Evolutionary conservation across 2,888 invertebrate species (phyloP), one percentile per base, ranked within the genome.

Genomic region (Drosophila ochracea): DNA sequence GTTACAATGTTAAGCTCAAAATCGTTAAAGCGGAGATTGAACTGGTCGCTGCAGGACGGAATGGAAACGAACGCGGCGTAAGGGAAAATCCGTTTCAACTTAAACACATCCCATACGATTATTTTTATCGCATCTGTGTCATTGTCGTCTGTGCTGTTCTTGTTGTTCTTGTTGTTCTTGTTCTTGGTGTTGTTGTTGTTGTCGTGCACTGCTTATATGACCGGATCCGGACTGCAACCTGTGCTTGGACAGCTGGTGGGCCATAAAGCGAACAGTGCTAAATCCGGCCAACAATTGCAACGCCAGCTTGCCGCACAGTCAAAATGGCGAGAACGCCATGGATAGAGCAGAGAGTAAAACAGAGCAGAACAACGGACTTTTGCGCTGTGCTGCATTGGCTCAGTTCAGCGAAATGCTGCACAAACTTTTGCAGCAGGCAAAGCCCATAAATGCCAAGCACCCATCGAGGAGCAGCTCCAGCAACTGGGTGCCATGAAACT

Each of bases 251-350:
- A 79, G 76, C 80, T 82, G 84, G 63, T 70, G 70, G 71, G 63
- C 84, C 89, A 89, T 89, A 82, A 87, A 87, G 88, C 77, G 84
- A 68, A 62, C 83, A 64, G 80, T 82, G 80, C 80, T 87, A 87
- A 77, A 77, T 84, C 73, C 89, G 80, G 83, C 71, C 76, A 84
- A 77, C 87, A 84, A 79, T 73, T 84, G 89, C 82, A 55, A 39
- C 57, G 37, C 78, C 78, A 68, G 69, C 74, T 65, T 58, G 82
- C 73, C 69, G 69, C 84, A 69, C 82, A 66, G 76, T 73, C 64
- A 55, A 67, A 76, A 72, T 71, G 64, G 67, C 57, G 64, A 21
- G 37, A 60, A 41, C 57, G 41, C 21, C 31, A 35, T 16, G 16
- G 49, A 39, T 35, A 57, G 9, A 10, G n/a, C 9, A 33, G 30